phyloP scores from a whole-genome alignment of 2,888 invertebrate genomes.

The Yponomeuta sedellus region DNA sequence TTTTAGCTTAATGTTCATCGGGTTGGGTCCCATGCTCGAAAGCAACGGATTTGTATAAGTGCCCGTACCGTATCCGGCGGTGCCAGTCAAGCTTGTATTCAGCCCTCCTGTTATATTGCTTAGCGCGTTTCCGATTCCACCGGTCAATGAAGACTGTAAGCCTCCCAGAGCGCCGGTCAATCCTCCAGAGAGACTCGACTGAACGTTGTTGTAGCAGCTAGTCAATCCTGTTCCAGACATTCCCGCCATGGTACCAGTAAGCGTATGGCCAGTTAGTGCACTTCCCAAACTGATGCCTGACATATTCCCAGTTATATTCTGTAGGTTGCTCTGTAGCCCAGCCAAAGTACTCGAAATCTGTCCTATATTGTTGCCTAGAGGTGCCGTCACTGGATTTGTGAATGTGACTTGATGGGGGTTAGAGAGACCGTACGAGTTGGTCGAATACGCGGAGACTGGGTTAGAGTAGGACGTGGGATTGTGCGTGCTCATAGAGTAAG shows the following conservation, averaged over 20 bases:
- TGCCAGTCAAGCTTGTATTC: constrained; percentile 58
- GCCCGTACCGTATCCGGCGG: constrained; percentile 57
- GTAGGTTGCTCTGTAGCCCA: constrained; percentile 67
- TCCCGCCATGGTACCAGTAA: constrained; percentile 65
- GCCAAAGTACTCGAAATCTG: constrained; percentile 69
- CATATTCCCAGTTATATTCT: constrained; percentile 63
- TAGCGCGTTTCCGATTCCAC: constrained; percentile 60
- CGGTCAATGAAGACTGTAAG: constrained; percentile 58
- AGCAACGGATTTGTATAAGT: constrained; percentile 82
- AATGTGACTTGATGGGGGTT: constrained; percentile 72
- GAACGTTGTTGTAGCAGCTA: constrained; percentile 63
- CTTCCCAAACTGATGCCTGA: constrained; percentile 61
- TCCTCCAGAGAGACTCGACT: constrained; percentile 61
- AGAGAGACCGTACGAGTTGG: constrained; percentile 61
- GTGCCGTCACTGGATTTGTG: constrained; percentile 68
- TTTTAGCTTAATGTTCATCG: constrained; percentile 81
- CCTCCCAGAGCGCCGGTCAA: constrained; percentile 60
- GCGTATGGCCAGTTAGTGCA: constrained; percentile 59
- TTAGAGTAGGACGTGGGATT: constrained; percentile 73
- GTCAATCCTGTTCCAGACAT: constrained; percentile 56
- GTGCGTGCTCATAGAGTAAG: constrained; percentile 70
- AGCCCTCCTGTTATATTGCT: constrained; percentile 58
- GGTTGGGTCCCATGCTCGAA: constrained; percentile 73
- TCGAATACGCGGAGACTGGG: constrained; percentile 68
- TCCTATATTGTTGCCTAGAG: constrained; percentile 67